Percentiles rank a stretch among this genome's conserved stretches.
Conservation (phyloP, 2,797 vertebrate species). For the Monodelphis domestica region DNA sequence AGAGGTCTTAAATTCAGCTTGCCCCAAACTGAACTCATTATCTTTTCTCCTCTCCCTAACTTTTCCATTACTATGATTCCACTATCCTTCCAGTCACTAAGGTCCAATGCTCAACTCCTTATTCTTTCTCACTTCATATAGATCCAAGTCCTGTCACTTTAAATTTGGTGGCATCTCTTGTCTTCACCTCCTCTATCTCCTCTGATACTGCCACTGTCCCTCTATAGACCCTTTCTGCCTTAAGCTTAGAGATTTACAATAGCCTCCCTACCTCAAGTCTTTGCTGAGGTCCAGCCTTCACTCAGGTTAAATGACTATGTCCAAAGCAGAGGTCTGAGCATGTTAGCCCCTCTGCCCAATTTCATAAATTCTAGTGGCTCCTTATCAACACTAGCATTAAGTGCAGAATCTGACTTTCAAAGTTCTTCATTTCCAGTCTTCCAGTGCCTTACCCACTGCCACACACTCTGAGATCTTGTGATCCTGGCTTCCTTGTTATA, state of each 20-base stretch:
- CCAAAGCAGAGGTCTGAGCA: not conserved
- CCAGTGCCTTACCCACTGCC: no score
- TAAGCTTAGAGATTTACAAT: not conserved
- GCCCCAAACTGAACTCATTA: not conserved
- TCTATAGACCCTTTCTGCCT: not conserved
- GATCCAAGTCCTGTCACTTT: no score
- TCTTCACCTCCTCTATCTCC: not conserved
- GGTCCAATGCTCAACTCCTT: no score
- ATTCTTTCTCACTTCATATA: no score
- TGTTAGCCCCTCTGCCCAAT: not conserved
- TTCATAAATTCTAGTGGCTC: not conserved
- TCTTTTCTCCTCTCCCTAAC: not conserved
- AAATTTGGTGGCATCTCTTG: no score
- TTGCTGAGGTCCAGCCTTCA: not conserved
- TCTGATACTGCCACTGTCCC: not conserved
- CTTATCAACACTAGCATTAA: not conserved
- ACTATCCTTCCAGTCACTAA: not conserved
- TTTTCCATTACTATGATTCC: no score
- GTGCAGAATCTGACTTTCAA: not conserved
- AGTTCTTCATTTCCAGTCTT: not conserved
- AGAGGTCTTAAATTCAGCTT: not conserved
- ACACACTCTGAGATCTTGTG: not conserved
- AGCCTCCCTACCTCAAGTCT: not conserved
- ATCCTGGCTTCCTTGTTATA: not conserved
- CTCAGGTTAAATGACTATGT: no score